Evolutionary conservation across 2,113 vertebrate species (phyloP).

Genomic region (Pyxicephalus adspersus): DNA sequence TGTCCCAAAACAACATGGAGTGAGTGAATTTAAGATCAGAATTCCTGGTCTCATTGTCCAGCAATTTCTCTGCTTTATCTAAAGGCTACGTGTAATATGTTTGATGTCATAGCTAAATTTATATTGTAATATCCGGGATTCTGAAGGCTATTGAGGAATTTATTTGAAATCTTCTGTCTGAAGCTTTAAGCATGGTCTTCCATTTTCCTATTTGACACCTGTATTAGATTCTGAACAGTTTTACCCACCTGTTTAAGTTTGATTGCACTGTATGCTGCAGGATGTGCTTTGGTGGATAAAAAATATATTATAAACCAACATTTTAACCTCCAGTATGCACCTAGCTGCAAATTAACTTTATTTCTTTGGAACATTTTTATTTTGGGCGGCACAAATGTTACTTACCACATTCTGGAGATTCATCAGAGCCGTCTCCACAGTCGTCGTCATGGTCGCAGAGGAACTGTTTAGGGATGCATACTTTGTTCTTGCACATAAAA

Average conservation of each 20-base stretch:
- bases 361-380: background rate
- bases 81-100: too few relatives aligned
- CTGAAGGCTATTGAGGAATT: too few relatives aligned
- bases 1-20: too few relatives aligned
- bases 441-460: slow-evolving; percentile 96
- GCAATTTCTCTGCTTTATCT: too few relatives aligned
- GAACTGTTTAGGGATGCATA: slow-evolving; percentile 90
- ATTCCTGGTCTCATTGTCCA: too few relatives aligned
- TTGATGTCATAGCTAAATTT: too few relatives aligned
- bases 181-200: background rate
- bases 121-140: too few relatives aligned
- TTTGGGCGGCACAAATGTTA: slow-evolving; percentile 57
- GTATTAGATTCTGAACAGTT: background rate
- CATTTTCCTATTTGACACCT: background rate
- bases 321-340: background rate
- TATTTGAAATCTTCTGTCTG: background rate
- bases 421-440: slow-evolving; percentile 95
- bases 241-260: background rate
- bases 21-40: too few relatives aligned
- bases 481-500: slow-evolving; percentile 90
- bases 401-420: slow-evolving; percentile 90
- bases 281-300: background rate
- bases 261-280: background rate
- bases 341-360: background rate
- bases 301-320: background rate